Evolutionary conservation across 2,113 vertebrate genomes (phyloP).

Genomic region (Leptobrachium ailaonicum): DNA sequence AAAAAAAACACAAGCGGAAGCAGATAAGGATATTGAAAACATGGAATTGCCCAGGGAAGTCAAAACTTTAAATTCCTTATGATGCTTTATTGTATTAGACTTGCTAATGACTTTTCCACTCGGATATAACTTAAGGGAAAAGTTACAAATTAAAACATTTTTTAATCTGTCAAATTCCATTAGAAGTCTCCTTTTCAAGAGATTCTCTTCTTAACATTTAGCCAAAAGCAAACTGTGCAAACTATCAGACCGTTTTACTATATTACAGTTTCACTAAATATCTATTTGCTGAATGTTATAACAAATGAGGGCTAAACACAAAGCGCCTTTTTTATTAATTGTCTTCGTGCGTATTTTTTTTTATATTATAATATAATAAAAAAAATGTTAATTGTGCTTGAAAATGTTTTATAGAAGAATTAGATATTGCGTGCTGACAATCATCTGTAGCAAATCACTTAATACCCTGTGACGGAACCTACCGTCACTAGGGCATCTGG

Average conservation of each 20-base stretch:
- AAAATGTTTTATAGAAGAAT: constrained; percentile 58
- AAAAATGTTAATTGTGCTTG: constrained; percentile 53
- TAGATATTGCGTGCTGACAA: constrained; percentile 52
- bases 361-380: constrained; percentile 40
- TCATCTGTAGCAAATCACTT: constrained; percentile 53
- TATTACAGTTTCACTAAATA: constrained; percentile 46
- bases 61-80: background rate
- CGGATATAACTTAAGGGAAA: constrained; percentile 57
- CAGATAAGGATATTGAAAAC: too few relatives aligned
- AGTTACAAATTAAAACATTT: constrained; percentile 62
- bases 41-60: background rate
- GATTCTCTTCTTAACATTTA: constrained; percentile 53
- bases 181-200: constrained; percentile 56
- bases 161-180: constrained; percentile 59
- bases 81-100: constrained; percentile 5
- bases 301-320: constrained; percentile 53
- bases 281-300: constrained; percentile 53
- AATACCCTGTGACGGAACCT: background rate
- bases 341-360: constrained; percentile 47
- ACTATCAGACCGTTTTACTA: constrained; percentile 36
- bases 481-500: too few relatives aligned
- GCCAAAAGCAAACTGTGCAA: constrained; percentile 57
- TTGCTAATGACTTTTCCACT: constrained; percentile 15
- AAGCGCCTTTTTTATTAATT: constrained; percentile 60
- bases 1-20: too few relatives aligned